Evolutionary conservation across 2,888 invertebrate species (phyloP).

Genomic region (Philopedon plagiatum): DNA sequence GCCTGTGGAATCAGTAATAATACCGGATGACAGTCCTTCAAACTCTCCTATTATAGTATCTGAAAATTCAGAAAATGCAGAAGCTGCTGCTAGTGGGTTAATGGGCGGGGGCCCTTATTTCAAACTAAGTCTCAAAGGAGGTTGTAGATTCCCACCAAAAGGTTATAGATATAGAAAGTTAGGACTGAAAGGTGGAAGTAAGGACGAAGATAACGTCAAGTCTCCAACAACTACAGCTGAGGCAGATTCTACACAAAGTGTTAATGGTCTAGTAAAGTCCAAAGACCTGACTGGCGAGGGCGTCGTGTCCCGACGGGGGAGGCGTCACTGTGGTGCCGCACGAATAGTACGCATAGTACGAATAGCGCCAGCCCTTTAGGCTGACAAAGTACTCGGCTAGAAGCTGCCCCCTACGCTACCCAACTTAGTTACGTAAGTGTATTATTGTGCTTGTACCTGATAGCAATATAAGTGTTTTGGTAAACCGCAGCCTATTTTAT

Average conservation of each 20-base stretch:
- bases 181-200: conserved; percentile 65
- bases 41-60: conserved; percentile 40
- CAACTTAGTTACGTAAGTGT: no score
- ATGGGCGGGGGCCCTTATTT: conserved; percentile 63
- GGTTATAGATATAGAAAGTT: conserved; percentile 58
- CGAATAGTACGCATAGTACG: no score
- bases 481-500: no score
- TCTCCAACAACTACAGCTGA: conserved; percentile 59
- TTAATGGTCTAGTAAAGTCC: conserved; percentile 44
- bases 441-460: no score
- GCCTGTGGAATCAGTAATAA: conserved; percentile 44
- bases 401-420: no score
- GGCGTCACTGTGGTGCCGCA: no score
- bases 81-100: conserved; percentile 58
- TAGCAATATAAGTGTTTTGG: no score
- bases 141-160: conserved; percentile 47
- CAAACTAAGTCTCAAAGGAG: conserved; percentile 66
- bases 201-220: conserved; percentile 60
- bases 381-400: no score
- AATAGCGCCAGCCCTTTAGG: no score
- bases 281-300: conserved; percentile 30
- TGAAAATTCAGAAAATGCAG: conserved; percentile 45
- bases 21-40: conserved; percentile 47
- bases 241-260: conserved; percentile 57
- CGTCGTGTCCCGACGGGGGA: no score